Evolutionary conservation across 2,888 invertebrate genomes (phyloP), one percentile per base, ranked within the genome.

Genomic region (Monoplex corrugatus): DNA sequence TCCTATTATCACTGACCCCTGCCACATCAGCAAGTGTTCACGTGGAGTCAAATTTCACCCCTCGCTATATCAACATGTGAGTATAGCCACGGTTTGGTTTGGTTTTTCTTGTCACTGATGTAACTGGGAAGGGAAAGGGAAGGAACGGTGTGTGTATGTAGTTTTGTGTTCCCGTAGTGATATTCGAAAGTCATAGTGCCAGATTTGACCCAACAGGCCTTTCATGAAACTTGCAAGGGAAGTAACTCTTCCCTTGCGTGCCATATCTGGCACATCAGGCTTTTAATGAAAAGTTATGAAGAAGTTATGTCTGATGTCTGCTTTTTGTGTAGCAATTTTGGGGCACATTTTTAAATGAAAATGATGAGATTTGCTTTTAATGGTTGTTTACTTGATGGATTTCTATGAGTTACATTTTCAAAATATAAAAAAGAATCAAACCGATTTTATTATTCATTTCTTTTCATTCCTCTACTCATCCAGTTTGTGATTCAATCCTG

Each of bases 181-280:
- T 35, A 35, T 32, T 16, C 35, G 32, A 16, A n/a, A 72, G 72
- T 72, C 32, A 32, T 2, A 35, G 32, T 72, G 32, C 72, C 72
- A 35, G 6, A 35, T 32, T 10, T 35, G 72, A 35, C 6, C 32
- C 72, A 72, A 35, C 32, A 32, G 32, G 72, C 16, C 35, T 72
- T 72, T 35, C 32, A 72, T n/a, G 72, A 72, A 72, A 32, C 10
- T n/a, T n/a, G n/a, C n/a, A n/a, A n/a, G n/a, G n/a, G n/a, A n/a
- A n/a, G n/a, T n/a, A n/a, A n/a, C n/a, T 32, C 72, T 8, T 72
- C 32, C 32, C 35, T 32, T n/a, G n/a, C 35, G 72, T 72, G 32
- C 72, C 72, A 72, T 72, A 72, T 72, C 35, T 72, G 72, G 72
- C 32, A 72, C 72, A 72, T 35, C 5, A 72, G n/a, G n/a, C 35